A percentile compares a stretch with the other conserved stretches of the same genome.
Evolutionary conservation across 1,140 invertebrate species (phyloP).

Genomic region (Sitodiplosis mosellana): DNA sequence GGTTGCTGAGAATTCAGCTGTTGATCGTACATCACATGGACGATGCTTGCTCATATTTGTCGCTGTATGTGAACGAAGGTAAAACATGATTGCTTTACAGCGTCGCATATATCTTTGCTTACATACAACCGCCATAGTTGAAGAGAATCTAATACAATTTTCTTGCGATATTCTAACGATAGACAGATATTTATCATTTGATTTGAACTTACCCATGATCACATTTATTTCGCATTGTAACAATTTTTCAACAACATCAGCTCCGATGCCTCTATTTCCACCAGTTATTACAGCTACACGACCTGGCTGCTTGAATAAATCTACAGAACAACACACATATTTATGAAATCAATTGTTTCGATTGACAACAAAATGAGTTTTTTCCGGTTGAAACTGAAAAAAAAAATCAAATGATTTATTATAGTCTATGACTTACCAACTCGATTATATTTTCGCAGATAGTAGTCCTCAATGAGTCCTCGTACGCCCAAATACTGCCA

Average conservation of each 20-base stretch:
- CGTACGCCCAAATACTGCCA: constrained; percentile 32
- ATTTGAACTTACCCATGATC: constrained; percentile 48
- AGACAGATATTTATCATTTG: background rate
- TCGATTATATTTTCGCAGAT: constrained; percentile 29
- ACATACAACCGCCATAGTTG: too few relatives aligned
- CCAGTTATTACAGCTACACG: constrained; percentile 74
- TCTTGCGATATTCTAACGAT: too few relatives aligned
- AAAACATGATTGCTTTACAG: too few relatives aligned
- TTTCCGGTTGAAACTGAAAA: constrained; percentile 1
- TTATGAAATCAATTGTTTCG: constrained; percentile 2
- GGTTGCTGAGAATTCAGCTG: too few relatives aligned
- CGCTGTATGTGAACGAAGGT: too few relatives aligned
- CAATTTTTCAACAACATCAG: constrained; percentile 58
- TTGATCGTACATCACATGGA: too few relatives aligned
- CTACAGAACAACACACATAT: constrained; percentile 19
- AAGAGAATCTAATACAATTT: too few relatives aligned
- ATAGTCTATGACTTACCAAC: constrained; percentile 26
- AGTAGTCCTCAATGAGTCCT: constrained; percentile 30
- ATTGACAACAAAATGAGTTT: background rate
- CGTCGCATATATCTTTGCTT: too few relatives aligned
- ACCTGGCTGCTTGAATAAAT: constrained; percentile 33
- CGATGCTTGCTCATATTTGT: too few relatives aligned
- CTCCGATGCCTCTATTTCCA: constrained; percentile 70
- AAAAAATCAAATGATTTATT: constrained; percentile 1
- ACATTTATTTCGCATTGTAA: constrained; percentile 65